Base-by-base conservation (phyloP, 2,888 invertebrate species). In the Dione vanillae region DNA sequence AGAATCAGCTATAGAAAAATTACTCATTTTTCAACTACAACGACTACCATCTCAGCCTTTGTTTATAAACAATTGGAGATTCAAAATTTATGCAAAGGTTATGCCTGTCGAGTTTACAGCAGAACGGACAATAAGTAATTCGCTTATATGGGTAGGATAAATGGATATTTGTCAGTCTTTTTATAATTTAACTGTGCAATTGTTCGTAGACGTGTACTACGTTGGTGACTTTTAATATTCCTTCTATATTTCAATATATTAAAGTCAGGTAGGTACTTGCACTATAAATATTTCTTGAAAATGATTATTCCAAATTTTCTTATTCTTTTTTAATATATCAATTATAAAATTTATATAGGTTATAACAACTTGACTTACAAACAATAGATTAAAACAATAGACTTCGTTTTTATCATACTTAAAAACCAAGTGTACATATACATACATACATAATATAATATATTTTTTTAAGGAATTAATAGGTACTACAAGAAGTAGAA, bases 1-100 rank as follows among this genome's bases (percentile, higher is more conserved):
- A 79, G 80, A 86, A 83, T 83, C 85, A 83, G 82, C 83, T 85
- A 71, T 83, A 82, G 84, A 91, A 91, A 91, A 91, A 91, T 88
- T 87, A 91, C 88, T 89, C 85, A 88, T 90, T 89, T 91, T 83
- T 84, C 83, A 78, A 87, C 85, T 74, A 70, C 72, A 54, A 37
- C 37, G 19, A 64, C 78, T 75, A 64, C 70, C 37, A 37, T 56
- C 56, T 56, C 37, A 16, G 37, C 81, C 77, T 80, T 83, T 83
- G 82, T 82, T 75, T 70, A 59, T 59, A 82, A 82, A 88, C 87
- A 87, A 88, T 76, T 59, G 75, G 54, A 70, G 41, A 72, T 74
- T 70, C 62, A 47, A 54, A 71, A 64, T 52, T 65, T 52, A 56
- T 35, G 65, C 65, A 40, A 49, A 65, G 61, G 58, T 54, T 27